A percentile compares a stretch with the other conserved stretches of the same genome.
phyloP scores from a whole-genome alignment of 1,140 invertebrate species.

The Mercenaria mercenaria region DNA sequence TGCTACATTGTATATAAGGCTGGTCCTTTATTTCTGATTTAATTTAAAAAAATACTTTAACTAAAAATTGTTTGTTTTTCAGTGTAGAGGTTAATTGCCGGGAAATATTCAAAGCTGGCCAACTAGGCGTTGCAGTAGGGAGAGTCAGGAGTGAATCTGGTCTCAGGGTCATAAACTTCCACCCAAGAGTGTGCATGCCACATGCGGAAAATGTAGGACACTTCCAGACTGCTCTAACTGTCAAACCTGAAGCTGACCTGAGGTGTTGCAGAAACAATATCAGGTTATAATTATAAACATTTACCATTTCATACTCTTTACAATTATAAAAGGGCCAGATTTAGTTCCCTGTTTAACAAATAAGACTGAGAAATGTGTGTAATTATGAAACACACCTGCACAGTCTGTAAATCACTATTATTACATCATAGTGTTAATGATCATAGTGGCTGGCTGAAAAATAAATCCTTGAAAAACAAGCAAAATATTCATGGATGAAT shows the following conservation, averaged over 20 bases:
- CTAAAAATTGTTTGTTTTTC: neutral
- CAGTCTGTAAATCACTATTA: neutral
- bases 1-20: neutral
- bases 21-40: neutral
- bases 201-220: neutral
- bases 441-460: neutral
- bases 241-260: neutral
- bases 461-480: neutral
- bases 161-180: slow-evolving; percentile 22
- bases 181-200: slow-evolving; percentile 3
- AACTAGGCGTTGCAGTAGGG: slow-evolving; percentile 14
- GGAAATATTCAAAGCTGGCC: slow-evolving; percentile 24
- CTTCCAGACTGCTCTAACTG: neutral
- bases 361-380: neutral
- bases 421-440: neutral
- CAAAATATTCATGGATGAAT: no score
- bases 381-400: neutral
- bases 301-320: neutral
- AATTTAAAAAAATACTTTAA: neutral
- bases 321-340: neutral
- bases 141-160: neutral
- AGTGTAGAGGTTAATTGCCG: slow-evolving; percentile 8
- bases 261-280: neutral
- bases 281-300: neutral
- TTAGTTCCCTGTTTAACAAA: neutral